Base-by-base conservation (phyloP, 2,797 vertebrate species). In the Argya squamiceps region DNA sequence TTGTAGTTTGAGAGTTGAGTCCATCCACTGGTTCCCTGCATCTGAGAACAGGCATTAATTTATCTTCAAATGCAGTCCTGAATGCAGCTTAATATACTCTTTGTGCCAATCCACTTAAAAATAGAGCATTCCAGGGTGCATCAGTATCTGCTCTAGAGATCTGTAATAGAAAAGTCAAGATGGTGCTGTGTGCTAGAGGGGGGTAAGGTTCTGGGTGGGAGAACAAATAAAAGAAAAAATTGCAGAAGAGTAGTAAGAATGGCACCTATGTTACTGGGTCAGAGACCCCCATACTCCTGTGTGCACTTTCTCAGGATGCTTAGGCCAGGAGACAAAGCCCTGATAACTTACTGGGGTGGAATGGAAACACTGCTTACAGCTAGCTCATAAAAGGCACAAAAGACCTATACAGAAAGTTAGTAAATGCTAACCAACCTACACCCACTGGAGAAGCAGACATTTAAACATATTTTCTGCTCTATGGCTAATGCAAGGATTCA, bases 401-500 rank as follows among this genome's bases (percentile, higher is more conserved):
- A 55, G 17, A 23, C 7, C 0, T 2, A 8, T 12, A 32, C 18
- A 17, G 19, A 36, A 84, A 53, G 18, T n/a, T 17, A 49, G 9
- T 6, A 82, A 52, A 43, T 10, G 10, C 20, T 53, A 70, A 60
- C 8, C 16, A 82, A 47, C 17, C 20, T 32, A 63, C 78, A 74
- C 49, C 26, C 5, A 18, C 23, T 53, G 24, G 27, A 88, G 3
- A 46, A 14, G 13, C 1, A 71, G 27, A 44, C 20, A 59, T 52
- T 20, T 46, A 65, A 46, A 46, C 5, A 32, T 36, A 50, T 84
- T 30, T 21, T 59, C 52, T 53, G 26, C 20, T 41, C 20, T 32
- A 2, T 0, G 0, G 39, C 24, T 60, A 37, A 65, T 6, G 12
- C 4, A 67, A 56, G n/a, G 11, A 75, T 26, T 37, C 11, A 49